These are phyloP conservation scores for Tenthredo amoena DNA, from an alignment of 2,888 invertebrate genomes.

Conservation along the genomic window DNA sequence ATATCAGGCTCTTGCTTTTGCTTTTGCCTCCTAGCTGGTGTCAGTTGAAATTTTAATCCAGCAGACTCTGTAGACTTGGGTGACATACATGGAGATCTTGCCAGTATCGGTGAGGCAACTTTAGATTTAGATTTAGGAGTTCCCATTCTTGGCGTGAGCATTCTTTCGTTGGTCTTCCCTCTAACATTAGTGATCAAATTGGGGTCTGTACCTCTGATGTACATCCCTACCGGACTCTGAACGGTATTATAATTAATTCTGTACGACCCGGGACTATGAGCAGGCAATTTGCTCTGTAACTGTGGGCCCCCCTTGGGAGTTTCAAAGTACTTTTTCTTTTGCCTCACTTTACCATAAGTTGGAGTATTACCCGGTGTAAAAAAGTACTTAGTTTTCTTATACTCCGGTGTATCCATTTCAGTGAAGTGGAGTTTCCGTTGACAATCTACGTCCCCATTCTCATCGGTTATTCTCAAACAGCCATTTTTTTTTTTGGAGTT, in stretches of 20 bases:
- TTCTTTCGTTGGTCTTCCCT: conserved; percentile 61
- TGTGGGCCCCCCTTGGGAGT: not conserved
- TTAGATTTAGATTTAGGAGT: conserved; percentile 50
- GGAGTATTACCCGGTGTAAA: conserved; percentile 67
- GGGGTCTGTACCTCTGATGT: conserved; percentile 69
- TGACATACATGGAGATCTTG: conserved; percentile 31
- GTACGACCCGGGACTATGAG: conserved; percentile 55
- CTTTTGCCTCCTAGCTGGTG: conserved; percentile 56
- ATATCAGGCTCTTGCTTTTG: not conserved
- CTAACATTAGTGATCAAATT: conserved; percentile 67
- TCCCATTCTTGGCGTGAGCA: conserved; percentile 63
- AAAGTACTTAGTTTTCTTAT: conserved; percentile 56
- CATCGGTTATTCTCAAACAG: not conserved
- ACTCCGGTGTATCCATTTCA: not conserved
- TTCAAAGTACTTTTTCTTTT: conserved; percentile 31
- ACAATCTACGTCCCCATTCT: not conserved
- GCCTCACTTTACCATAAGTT: not conserved
- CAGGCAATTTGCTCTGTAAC: not conserved
- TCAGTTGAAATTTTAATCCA: conserved; percentile 61
- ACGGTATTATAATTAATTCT: conserved; percentile 65
- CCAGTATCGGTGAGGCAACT: conserved; percentile 13
- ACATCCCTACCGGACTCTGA: conserved; percentile 70
- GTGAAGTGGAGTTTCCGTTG: not conserved
- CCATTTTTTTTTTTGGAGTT: not conserved
- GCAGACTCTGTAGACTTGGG: not conserved